phyloP scores from a whole-genome alignment of 2,797 vertebrate species.

The Danio albolineatus region DNA sequence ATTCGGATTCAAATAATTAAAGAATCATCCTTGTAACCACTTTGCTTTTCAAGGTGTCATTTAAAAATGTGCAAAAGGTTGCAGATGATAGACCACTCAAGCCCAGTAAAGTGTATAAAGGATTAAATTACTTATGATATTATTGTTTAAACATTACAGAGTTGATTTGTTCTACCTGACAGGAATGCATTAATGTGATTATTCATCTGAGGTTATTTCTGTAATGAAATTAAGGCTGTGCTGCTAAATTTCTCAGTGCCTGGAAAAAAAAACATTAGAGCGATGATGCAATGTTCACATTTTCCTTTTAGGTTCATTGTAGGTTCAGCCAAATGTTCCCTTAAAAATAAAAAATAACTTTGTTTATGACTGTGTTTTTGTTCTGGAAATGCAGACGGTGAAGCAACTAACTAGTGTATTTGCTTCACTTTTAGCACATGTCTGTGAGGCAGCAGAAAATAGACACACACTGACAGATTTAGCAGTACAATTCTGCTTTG shows the following conservation, averaged over 20 bases:
- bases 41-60: background rate
- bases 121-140: background rate
- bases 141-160: background rate
- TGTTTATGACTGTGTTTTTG: background rate
- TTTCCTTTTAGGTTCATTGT: constrained; percentile 29
- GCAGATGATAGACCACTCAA: background rate
- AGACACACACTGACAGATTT: background rate
- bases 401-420: background rate
- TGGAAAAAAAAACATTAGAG: constrained; percentile 9
- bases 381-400: background rate
- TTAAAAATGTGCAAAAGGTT: background rate
- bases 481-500: constrained; percentile 1
- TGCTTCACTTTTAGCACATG: background rate
- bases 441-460: background rate
- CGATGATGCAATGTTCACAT: constrained; percentile 18
- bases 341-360: background rate
- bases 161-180: background rate
- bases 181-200: background rate
- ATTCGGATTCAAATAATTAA: background rate
- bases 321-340: constrained; percentile 3
- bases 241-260: constrained; percentile 6
- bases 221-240: constrained; percentile 12
- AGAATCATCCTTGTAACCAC: background rate
- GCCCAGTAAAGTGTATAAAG: background rate
- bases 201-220: constrained; percentile 13